Conservation (phyloP, 2,113 vertebrate species). For the Rhabdornis inornatus region DNA sequence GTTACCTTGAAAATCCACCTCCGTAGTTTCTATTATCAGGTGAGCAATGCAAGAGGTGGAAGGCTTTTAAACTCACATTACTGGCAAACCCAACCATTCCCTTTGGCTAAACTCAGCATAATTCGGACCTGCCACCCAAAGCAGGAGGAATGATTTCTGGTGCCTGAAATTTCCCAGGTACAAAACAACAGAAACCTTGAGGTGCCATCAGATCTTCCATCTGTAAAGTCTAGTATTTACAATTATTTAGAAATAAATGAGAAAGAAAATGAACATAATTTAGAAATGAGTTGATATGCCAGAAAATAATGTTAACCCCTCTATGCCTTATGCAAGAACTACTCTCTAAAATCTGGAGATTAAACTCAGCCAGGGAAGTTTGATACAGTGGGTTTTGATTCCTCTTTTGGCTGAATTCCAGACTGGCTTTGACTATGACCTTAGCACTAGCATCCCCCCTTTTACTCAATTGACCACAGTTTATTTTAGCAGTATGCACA, state of each 20-base stretch:
- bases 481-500: slow-evolving; percentile 51
- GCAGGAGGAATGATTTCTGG: neutral
- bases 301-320: neutral
- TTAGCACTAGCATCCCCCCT: neutral
- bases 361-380: neutral
- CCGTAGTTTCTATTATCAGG: neutral
- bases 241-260: neutral
- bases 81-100: neutral
- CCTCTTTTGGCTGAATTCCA: neutral
- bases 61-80: neutral
- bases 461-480: slow-evolving; percentile 11
- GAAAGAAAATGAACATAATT: neutral
- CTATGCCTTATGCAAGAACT: neutral
- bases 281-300: neutral
- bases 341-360: neutral
- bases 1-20: neutral
- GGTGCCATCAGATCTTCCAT: neutral
- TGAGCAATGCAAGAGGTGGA: neutral
- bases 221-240: neutral
- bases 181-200: neutral
- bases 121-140: rapidly evolving
- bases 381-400: neutral
- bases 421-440: neutral
- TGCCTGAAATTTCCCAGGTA: neutral
- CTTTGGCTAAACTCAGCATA: neutral